These are phyloP conservation scores for Halesus radiatus DNA, from an alignment of 1,140 invertebrate species.

Conservation along the genomic window DNA sequence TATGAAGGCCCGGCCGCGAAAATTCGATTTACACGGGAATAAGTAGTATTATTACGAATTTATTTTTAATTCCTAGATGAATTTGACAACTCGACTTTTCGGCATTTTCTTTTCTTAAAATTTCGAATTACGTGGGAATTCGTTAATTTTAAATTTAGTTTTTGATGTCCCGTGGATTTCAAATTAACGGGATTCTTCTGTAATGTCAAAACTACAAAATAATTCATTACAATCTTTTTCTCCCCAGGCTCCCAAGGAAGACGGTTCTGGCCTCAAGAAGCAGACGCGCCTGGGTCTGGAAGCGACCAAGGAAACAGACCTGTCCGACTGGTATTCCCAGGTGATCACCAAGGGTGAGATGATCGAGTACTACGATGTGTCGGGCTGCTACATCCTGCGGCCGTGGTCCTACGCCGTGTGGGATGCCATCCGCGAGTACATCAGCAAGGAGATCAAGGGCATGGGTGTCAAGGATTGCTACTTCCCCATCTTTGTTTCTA, in stretches of 20 bases:
- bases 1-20: no score
- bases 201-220: no score
- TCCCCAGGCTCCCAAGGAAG: conserved; percentile 59
- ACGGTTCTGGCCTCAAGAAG: conserved; percentile 79
- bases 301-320: conserved; percentile 91
- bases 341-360: conserved; percentile 98
- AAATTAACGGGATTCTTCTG: no score
- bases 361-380: conserved; percentile 99
- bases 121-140: no score
- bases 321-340: conserved; percentile 99
- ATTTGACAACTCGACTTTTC: no score
- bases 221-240: no score
- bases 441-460: conserved; percentile 92
- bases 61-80: no score
- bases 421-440: conserved; percentile 92
- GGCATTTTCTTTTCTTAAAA: no score
- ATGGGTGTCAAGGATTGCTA: conserved; percentile 97
- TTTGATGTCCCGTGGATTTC: no score
- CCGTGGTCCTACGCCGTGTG: conserved; percentile 98
- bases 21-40: no score
- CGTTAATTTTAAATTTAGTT: no score
- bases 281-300: conserved; percentile 94
- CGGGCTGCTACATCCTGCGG: conserved; percentile 97
- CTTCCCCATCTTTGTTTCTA: conserved; percentile 98
- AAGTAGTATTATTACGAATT: no score